Evolutionary conservation across 2,888 invertebrate species (phyloP).

Genomic region (Anthrax anthrax): DNA sequence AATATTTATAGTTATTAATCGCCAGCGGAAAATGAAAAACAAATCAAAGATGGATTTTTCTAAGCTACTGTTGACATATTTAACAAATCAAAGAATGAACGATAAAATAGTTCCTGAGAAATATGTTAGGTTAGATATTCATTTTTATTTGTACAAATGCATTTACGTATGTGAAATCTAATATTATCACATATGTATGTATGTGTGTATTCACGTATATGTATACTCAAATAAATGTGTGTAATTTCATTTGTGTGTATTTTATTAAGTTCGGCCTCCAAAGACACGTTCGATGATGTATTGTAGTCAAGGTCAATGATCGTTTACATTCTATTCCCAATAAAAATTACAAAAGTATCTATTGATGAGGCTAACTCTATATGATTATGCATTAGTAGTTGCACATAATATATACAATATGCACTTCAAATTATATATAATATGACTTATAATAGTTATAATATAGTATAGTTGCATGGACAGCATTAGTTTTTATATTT

Average conservation of each 20-base stretch:
- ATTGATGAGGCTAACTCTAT: too few relatives aligned
- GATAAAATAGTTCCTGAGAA: not conserved
- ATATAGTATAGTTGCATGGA: too few relatives aligned
- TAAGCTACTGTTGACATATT: constrained; percentile 5
- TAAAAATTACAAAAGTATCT: too few relatives aligned
- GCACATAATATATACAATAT: too few relatives aligned
- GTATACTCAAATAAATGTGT: not conserved
- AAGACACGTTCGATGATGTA: constrained; percentile 5
- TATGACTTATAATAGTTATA: too few relatives aligned
- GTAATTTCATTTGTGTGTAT: not conserved
- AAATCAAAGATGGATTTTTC: not conserved
- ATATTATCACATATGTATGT: too few relatives aligned
- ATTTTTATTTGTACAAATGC: too few relatives aligned
- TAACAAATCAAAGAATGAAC: not conserved
- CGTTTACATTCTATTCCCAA: constrained; percentile 11
- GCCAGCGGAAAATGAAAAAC: not conserved
- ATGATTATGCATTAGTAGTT: too few relatives aligned
- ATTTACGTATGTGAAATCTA: too few relatives aligned
- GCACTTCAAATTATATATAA: too few relatives aligned
- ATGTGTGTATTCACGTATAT: not conserved
- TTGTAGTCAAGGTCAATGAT: constrained; percentile 12
- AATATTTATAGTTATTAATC: not conserved
- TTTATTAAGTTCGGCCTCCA: not conserved
- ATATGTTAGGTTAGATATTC: not conserved
- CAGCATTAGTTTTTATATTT: too few relatives aligned